Percentiles rank a stretch among this genome's conserved stretches.
Conservation (phyloP, 2,888 invertebrate species). For the Prosopocoilus inquinatus region DNA sequence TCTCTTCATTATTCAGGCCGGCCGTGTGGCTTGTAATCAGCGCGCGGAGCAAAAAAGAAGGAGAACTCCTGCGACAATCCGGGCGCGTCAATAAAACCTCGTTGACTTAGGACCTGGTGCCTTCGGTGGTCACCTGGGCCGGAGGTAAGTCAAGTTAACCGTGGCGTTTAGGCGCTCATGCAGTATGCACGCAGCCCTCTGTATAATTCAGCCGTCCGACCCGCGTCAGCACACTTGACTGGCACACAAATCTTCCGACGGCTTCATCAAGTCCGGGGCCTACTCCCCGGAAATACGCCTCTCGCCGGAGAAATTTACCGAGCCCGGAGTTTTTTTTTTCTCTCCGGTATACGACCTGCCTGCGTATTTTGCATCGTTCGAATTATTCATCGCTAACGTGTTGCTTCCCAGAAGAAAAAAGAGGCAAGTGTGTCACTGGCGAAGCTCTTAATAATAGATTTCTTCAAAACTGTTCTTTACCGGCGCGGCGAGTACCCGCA, state of each 20-base stretch:
- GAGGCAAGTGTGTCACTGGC: too few relatives aligned
- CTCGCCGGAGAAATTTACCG: constrained; percentile 4
- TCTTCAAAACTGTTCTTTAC: too few relatives aligned
- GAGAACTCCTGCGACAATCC: too few relatives aligned
- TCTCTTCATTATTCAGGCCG: too few relatives aligned
- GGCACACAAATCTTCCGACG: constrained; percentile 50
- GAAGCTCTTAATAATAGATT: too few relatives aligned
- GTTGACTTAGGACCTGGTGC: too few relatives aligned
- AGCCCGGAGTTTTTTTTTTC: not conserved
- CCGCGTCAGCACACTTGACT: constrained; percentile 51
- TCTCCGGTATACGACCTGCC: not conserved
- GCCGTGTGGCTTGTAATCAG: too few relatives aligned
- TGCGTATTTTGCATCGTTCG: constrained; percentile 19
- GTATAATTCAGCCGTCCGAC: constrained; percentile 49
- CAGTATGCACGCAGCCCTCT: constrained; percentile 46
- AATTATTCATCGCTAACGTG: constrained; percentile 14
- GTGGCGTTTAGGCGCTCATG: constrained; percentile 49
- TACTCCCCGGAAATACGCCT: not conserved
- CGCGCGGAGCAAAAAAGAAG: too few relatives aligned
- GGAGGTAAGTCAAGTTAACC: constrained; percentile 33
- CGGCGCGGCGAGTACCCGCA: too few relatives aligned
- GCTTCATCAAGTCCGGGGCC: constrained; percentile 29
- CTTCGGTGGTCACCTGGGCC: too few relatives aligned
- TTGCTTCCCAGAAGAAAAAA: too few relatives aligned
- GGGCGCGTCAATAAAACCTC: too few relatives aligned